These are phyloP conservation scores for Leucophora obtusa DNA, from an alignment of 2,888 invertebrate species.

Conservation along the genomic window DNA sequence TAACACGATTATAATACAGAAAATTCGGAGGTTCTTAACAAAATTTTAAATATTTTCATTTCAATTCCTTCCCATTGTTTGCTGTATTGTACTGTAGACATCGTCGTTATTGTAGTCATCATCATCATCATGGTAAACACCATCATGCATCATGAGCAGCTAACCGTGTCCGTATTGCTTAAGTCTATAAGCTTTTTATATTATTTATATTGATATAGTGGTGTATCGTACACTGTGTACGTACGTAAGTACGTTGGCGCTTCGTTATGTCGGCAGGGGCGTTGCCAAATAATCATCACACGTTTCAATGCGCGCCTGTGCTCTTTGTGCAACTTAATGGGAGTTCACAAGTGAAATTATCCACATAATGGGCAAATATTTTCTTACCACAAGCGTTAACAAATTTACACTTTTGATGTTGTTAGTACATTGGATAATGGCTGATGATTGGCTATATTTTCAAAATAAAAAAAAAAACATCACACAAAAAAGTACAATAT, in stretches of 20 bases:
- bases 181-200: slow-evolving; percentile 28
- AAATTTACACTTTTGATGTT: slow-evolving; percentile 65
- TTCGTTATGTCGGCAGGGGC: slow-evolving; percentile 70
- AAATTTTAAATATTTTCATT: too few species aligned
- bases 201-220: slow-evolving; percentile 30
- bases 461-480: slow-evolving; percentile 1
- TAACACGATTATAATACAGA: too few species aligned
- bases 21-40: too few species aligned
- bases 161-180: slow-evolving; percentile 13
- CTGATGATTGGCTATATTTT: slow-evolving; percentile 58
- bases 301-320: slow-evolving; percentile 71
- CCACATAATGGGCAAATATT: slow-evolving; percentile 66
- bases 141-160: slow-evolving; percentile 55
- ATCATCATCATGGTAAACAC: slow-evolving; percentile 58
- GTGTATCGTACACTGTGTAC: slow-evolving; percentile 14
- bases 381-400: slow-evolving; percentile 65
- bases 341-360: slow-evolving; percentile 66
- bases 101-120: slow-evolving; percentile 43
- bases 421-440: slow-evolving; percentile 49
- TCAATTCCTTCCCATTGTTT: slow-evolving; percentile 1
- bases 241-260: slow-evolving; percentile 62
- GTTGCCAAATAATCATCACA: slow-evolving; percentile 77
- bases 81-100: neutral
- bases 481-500: slow-evolving; percentile 33
- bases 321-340: slow-evolving; percentile 65